Evolutionary conservation across 2,797 vertebrate species (phyloP), one percentile per base, ranked within the genome.

Genomic region (Catharus ustulatus): DNA sequence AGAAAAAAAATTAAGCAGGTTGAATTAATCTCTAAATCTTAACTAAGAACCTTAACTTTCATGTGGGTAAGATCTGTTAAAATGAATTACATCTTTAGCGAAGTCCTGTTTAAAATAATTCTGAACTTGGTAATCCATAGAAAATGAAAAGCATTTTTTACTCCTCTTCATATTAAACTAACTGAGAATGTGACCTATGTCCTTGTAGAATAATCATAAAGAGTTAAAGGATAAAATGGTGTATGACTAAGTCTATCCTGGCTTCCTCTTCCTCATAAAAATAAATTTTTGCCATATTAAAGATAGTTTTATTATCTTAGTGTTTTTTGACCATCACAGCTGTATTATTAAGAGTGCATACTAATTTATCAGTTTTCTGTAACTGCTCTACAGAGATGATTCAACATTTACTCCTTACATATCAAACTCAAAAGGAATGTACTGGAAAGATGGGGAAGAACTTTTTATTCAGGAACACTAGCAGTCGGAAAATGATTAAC

Each of bases 371-470:
- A 67, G 43, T 32, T 84, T 75, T 59, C 10, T 74, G 11, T 49
- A 46, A 61, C 12, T 83, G 12, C 6, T 71, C 4, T 19, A 18
- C 5, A 18, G 34, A 85, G 5, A 38, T 18, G 13, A 72, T 8
- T 80, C 20, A 57, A 3, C 9, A 59, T 51, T 84, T 20, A 22
- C 32, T 69, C 13, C 4, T 61, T 64, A 62, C 2, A 11, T 19
- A 64, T n/a, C 14, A 55, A 43, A 36, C 6, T 85, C 46, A 23
- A 74, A 59, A 23, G 1, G 0, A 1, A 5, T 0, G 3, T n/a
- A 18, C 6, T 29, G 24, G 19, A 59, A 87, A 55, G 3, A 43
- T 10, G 5, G 6, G 2, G 7, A 61, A 27, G 3, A 30, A 46
- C 3, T 12, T 21, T 67, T 62, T 38, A 22, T 32, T 32, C 6